Conservation (phyloP, 2,113 vertebrate species). For the Asarcornis scutulata region DNA sequence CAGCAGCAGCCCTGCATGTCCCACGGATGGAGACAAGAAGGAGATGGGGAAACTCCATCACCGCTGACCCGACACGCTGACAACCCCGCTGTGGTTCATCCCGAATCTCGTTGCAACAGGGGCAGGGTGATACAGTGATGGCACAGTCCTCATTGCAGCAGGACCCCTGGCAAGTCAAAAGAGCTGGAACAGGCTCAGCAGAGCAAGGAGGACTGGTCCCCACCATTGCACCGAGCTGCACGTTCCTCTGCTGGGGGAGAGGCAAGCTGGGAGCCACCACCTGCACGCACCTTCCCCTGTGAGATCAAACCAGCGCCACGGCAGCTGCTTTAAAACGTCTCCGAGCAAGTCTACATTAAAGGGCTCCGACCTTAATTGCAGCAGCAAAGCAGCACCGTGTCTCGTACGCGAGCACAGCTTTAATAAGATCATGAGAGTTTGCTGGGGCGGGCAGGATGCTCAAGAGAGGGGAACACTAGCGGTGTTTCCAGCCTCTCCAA, state of each 20-base stretch:
- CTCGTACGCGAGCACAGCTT: accelerated
- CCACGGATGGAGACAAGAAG: not conserved
- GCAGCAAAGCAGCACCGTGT: not conserved
- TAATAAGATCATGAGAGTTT: not conserved
- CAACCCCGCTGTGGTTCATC: not conserved
- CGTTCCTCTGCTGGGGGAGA: not conserved
- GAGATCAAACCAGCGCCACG: not conserved
- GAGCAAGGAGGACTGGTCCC: not conserved
- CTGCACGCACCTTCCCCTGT: not conserved
- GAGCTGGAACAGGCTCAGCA: accelerated
- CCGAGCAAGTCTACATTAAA: constrained; percentile 22
- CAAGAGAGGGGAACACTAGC: accelerated
- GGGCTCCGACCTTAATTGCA: not conserved
- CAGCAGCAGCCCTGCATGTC: not conserved
- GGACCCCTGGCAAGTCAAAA: not conserved
- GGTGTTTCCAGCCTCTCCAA: not conserved
- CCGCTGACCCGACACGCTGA: accelerated
- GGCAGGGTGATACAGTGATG: not conserved
- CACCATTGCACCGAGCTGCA: not conserved
- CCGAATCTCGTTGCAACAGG: accelerated
- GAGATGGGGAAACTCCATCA: not conserved
- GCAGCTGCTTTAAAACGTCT: constrained; percentile 5
- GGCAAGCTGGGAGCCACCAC: not conserved
- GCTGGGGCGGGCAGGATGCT: not conserved
- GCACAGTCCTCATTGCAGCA: accelerated